Base-by-base conservation (phyloP, 2,113 vertebrate species). In the Myiagra hebetior region DNA sequence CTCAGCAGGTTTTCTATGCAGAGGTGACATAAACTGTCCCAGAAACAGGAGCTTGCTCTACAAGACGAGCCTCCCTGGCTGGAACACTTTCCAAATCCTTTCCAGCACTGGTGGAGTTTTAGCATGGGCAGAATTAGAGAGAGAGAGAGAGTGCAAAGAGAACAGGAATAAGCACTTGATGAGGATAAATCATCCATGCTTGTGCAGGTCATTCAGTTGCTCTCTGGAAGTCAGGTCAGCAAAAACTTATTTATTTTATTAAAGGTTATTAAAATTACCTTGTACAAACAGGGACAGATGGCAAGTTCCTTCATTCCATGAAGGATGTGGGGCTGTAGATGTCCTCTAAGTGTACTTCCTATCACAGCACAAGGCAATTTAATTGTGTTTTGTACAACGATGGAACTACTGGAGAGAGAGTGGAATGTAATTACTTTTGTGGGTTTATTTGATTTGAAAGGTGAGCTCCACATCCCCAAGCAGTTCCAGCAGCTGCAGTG, bases 181-280 rank as follows among this genome's bases (percentile, higher is more conserved):
- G 26, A 76, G 67, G 62, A 59, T 55, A 85, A 68, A 52, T 68
- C 8, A 49, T 28, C 35, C 39, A 7, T 55, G 47, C 42, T 80
- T 4, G 0, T 8, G 3, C 20, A 69, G 47, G 31, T 85, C 0
- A 0, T 59, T 55, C 15, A 9, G 37, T 19, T 77, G 72, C 55
- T 80, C 18, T 63, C 74, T 63, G 49, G 28, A 90, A 49, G 60
- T 57, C 70, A 35, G 13, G 17, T 37, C 28, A 92, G 53, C 79
- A 76, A 82, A 79, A 74, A 76, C 16, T 31, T 76, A 10, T 31
- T 42, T 76, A 57, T 67, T 76, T 76, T 42, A 35, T 42, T 59
- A 42, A 57, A 76, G 11, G 10, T 57, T 67, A 57, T 44, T 46
- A 44, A 46, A 84, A 60, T 69, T 42, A 44, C 24, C 49, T 91